Evolutionary conservation across 2,113 vertebrate genomes (phyloP).

Genomic region (Larimichthys crocea): DNA sequence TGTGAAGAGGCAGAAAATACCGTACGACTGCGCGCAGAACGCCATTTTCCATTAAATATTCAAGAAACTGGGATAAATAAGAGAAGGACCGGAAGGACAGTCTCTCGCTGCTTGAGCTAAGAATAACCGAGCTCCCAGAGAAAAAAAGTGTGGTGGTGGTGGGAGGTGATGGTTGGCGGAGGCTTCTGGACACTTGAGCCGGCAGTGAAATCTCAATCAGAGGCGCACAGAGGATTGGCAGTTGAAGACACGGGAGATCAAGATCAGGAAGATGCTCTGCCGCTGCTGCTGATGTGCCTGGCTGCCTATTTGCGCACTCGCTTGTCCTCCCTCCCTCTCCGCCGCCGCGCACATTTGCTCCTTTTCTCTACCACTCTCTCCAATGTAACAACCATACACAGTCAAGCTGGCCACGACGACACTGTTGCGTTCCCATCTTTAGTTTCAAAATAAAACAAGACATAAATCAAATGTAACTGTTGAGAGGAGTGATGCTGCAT

Average conservation of each 20-base stretch:
- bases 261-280: conserved; percentile 70
- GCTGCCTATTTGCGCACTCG: conserved; percentile 72
- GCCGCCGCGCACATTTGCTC: conserved; percentile 74
- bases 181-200: conserved; percentile 74
- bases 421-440: accelerated
- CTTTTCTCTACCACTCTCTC: conserved; percentile 67
- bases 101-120: conserved; percentile 70
- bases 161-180: conserved; percentile 67
- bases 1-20: conserved; percentile 86
- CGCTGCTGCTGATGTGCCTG: conserved; percentile 72
- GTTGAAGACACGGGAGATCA: conserved; percentile 67
- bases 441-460: conserved; percentile 68
- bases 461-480: too few species aligned
- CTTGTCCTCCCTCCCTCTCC: conserved; percentile 75
- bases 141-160: conserved; percentile 65
- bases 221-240: conserved; percentile 64
- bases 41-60: conserved; percentile 95
- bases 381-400: conserved; percentile 58
- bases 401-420: conserved; percentile 18
- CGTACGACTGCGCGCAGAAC: conserved; percentile 89
- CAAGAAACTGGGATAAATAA: conserved; percentile 84
- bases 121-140: conserved; percentile 73
- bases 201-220: conserved; percentile 72
- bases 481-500: not conserved
- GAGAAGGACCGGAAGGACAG: conserved; percentile 72